Base-by-base conservation (phyloP, 2,113 vertebrate species). In the Lycaon pictus region DNA sequence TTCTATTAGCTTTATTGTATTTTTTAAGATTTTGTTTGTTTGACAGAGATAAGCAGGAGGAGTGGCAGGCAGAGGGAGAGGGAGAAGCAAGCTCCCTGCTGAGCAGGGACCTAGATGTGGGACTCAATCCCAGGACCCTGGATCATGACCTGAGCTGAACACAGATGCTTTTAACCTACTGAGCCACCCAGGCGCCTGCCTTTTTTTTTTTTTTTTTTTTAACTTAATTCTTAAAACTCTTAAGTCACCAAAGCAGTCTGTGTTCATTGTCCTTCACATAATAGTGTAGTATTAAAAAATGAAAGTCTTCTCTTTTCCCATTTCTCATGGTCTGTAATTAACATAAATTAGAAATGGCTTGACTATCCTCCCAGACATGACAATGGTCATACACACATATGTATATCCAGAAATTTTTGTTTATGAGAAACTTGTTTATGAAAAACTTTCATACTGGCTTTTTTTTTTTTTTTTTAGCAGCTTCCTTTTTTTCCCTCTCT, bases 191-290 rank as follows among this genome's bases (percentile, higher is more conserved):
- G 43, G 43, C 43, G 43, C 43, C 43, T 43, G 43, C 43, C 1
- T 43, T 43, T 43, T 43, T 7, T 43, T 43, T 43, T 6, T 43
- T 82, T 37, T 43, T 43, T 82, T 37, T 83, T 91, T 62, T 48
- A 87, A n/a, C 58, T 80, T 87, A 77, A 89, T 89, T 93, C 55
- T 88, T 84, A 84, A 88, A 69, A 60, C 79, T 60, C 79, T 53
- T 51, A 83, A 51, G 53, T 93, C 89, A 55, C n/a, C 63, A 79
- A 48, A 63, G 85, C 80, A 71, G 17, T 71, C 37, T 79, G 20
- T 35, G 11, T 53, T 80, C 20, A 20, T 84, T 79, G 25, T 77
- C 20, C n/a, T 63, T 58, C 69, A 93, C 32, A 84, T 37, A 60
- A 29, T 84, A 83, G 23, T 25, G 6, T 62, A 92, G n/a, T 88